Evolutionary conservation across 2,888 invertebrate genomes (phyloP), one percentile per base, ranked within the genome.

Genomic region (Cactoblastis cactorum): DNA sequence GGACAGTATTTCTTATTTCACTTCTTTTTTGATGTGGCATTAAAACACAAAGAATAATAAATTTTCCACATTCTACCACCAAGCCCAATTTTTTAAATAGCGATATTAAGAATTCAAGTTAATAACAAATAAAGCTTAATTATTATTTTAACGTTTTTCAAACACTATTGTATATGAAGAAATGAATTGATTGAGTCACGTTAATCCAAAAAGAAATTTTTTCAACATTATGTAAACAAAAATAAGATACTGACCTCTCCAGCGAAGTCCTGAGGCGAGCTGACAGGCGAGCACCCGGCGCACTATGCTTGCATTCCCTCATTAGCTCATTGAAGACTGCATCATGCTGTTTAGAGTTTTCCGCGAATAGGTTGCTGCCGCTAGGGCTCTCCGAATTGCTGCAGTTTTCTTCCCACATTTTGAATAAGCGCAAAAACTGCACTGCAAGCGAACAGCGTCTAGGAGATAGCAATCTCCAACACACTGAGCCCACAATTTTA

Each of bases 281-380:
- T 5, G 85, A 83, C 24, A 95, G 87, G 54, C 93, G 90, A 0
- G 94, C 94, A 32, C 94, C 94, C 0, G 95, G 94, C 32, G 92
- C 91, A 53, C 91, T 91, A 72, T 91, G 91, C 76, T 90, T 92
- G 72, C 93, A 93, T 77, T 94, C 94, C 56, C 91, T 89, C 67
- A 93, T 90, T 49, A 95, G 81, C 60, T 94, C 93, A 56, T 86
- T 83, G 74, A 93, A 94, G 38, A 80, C 61, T 2, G 69, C 62
- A 14, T 77, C 81, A 9, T 68, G 68, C 22, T 67, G 65, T 52
- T 71, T 71, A 2, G 59, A 43, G 8, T 52, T 32, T 11, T 69
- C 63, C 17, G 45, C 37, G 0, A 49, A 33, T 49, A 46, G 48
- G 43, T 45, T 53, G 50, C 58, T 51, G 37, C 52, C 48, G 38